Percentiles rank a stretch among this genome's conserved stretches.
Conservation (phyloP, 2,888 invertebrate species). For the Lasioglossum villosulum region DNA sequence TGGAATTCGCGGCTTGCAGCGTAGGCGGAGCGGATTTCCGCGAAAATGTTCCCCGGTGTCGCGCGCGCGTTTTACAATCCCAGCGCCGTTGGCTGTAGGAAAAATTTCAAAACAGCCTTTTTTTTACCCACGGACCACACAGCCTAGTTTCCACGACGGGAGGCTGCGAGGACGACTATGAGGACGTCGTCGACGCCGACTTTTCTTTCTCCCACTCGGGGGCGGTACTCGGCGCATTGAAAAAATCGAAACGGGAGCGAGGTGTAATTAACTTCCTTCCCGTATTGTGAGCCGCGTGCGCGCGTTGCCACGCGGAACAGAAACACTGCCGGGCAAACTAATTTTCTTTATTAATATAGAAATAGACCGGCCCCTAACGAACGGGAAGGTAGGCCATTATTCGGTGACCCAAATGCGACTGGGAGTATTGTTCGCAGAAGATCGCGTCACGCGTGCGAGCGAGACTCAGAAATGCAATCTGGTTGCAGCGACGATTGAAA, state of each 20-base stretch:
- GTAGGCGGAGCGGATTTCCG: background rate
- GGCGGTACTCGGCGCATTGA: slow-evolving; percentile 33
- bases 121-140: slow-evolving; percentile 19
- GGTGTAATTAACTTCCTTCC: slow-evolving; percentile 62
- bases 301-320: slow-evolving; percentile 27
- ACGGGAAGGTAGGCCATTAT: slow-evolving; percentile 36
- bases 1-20: background rate
- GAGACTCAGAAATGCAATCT: slow-evolving; percentile 10
- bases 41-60: slow-evolving; percentile 3
- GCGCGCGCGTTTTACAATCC: slow-evolving; percentile 21
- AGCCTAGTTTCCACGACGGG: slow-evolving; percentile 40
- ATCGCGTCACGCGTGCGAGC: slow-evolving; percentile 3
- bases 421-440: slow-evolving; percentile 16
- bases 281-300: slow-evolving; percentile 44
- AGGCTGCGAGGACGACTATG: background rate
- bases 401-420: slow-evolving; percentile 43
- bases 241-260: slow-evolving; percentile 60
- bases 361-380: slow-evolving; percentile 43
- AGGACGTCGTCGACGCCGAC: background rate
- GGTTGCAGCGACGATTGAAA: background rate
- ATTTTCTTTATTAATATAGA: slow-evolving; percentile 58
- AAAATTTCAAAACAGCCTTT: slow-evolving; percentile 42
- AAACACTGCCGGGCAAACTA: slow-evolving; percentile 45
- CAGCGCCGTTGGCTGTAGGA: slow-evolving; percentile 6
- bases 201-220: slow-evolving; percentile 32